A percentile compares a stretch with the other conserved stretches of the same genome.
phyloP scores from a whole-genome alignment of 2,113 vertebrate genomes.

The Cyanocitta stelleri region DNA sequence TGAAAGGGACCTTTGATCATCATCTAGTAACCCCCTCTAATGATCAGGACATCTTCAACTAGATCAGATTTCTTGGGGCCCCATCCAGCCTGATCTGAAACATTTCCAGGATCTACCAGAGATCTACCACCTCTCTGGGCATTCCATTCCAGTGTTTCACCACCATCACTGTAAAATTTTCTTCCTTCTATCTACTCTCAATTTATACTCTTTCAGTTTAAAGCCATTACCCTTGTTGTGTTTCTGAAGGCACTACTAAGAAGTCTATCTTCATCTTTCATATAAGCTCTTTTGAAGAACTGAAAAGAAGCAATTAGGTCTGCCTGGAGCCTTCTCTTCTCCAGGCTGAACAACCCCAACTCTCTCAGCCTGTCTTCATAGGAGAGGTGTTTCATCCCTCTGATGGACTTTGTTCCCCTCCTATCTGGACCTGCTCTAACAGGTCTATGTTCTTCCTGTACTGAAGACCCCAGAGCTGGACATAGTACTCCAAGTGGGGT shows the following conservation, averaged over 20 bases:
- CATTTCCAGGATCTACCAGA: background rate
- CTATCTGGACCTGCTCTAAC: background rate
- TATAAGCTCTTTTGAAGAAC: background rate
- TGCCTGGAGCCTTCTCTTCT: background rate
- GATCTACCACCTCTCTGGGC: background rate
- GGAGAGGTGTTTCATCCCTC: background rate
- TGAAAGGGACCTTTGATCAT: background rate
- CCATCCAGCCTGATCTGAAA: accelerated
- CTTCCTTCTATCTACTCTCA: background rate
- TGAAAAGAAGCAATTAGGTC: background rate
- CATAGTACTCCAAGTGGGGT: accelerated
- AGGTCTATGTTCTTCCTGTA: background rate
- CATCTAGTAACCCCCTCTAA: background rate
- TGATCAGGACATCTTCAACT: background rate
- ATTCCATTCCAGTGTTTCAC: background rate
- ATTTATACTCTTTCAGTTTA: background rate
- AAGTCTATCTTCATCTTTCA: background rate
- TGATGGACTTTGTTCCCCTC: background rate
- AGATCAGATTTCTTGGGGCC: background rate
- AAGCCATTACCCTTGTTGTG: background rate
- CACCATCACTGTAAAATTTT: background rate
- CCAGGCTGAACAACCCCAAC: background rate
- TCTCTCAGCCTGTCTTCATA: background rate
- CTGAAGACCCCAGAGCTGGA: background rate
- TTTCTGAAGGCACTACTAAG: background rate